phyloP scores from a whole-genome alignment of 2,888 invertebrate genomes.

The Tetramorium bicarinatum region DNA sequence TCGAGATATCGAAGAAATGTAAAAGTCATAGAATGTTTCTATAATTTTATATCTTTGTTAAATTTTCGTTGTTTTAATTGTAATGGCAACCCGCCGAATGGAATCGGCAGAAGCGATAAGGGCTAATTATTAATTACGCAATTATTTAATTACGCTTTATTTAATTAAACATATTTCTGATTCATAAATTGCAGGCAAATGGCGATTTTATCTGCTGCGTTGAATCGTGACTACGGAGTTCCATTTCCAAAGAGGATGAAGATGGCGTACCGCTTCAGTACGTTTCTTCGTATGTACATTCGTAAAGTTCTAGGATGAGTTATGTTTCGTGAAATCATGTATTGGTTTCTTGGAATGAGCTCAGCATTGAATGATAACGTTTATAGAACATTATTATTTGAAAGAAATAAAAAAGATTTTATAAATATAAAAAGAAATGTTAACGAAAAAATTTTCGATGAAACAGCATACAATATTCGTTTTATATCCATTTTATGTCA shows the following conservation, averaged over 20 bases:
- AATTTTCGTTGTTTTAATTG: neutral
- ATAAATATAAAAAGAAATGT: constrained; percentile 88
- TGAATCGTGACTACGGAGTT: neutral
- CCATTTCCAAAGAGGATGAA: neutral
- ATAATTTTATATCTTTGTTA: neutral
- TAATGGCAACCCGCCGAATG: neutral
- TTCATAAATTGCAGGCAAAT: neutral
- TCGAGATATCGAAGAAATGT: constrained; percentile 32
- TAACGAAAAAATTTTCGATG: constrained; percentile 94
- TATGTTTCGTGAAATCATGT: no score
- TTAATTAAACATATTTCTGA: neutral
- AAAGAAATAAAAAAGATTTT: neutral
- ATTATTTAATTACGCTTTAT: neutral
- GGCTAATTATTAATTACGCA: no score
- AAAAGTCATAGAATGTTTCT: neutral
- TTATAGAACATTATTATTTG: neutral
- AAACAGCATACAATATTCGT: constrained; percentile 80
- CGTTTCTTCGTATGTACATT: no score
- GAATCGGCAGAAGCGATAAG: neutral
- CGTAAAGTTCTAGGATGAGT: no score
- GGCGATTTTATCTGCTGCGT: neutral
- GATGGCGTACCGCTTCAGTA: neutral
- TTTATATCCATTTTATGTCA: no score
- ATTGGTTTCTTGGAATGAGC: neutral
- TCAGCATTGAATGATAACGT: neutral